Evolutionary conservation across 1,140 invertebrate genomes (phyloP).

Genomic region (Riptortus pedestris): DNA sequence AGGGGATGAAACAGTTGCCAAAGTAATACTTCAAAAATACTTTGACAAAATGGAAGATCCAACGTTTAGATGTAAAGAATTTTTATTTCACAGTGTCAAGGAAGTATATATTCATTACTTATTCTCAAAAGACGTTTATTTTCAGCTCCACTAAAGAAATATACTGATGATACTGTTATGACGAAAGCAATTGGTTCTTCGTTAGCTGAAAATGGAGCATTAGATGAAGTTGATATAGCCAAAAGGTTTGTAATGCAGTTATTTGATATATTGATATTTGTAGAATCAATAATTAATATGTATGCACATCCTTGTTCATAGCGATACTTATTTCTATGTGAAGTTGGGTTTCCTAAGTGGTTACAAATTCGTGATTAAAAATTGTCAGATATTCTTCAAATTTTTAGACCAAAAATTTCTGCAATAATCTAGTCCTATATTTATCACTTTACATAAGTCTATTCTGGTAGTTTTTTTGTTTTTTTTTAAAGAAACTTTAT

Average conservation of each 20-base stretch:
- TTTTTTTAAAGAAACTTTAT: too few relatives aligned
- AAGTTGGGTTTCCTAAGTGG: too few relatives aligned
- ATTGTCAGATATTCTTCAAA: too few relatives aligned
- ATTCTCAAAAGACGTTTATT: conserved; percentile 10
- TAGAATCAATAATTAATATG: background rate
- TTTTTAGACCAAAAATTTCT: too few relatives aligned
- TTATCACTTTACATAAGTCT: too few relatives aligned
- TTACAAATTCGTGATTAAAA: too few relatives aligned
- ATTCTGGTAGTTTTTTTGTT: too few relatives aligned
- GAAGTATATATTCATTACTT: background rate
- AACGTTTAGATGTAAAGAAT: conserved; percentile 42
- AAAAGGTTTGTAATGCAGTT: conserved; percentile 35
- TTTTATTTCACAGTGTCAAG: background rate
- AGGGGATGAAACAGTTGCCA: conserved; percentile 43
- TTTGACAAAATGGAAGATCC: conserved; percentile 49
- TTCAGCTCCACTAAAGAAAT: conserved; percentile 49
- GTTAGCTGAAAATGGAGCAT: conserved; percentile 47
- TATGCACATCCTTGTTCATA: background rate
- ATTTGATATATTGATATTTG: background rate
- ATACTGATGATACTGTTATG: conserved; percentile 73
- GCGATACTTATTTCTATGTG: too few relatives aligned
- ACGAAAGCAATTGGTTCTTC: conserved; percentile 52
- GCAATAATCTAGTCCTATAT: too few relatives aligned
- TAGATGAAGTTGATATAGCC: conserved; percentile 48
- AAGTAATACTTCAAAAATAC: conserved; percentile 46